These are phyloP conservation scores for Anthoscopus minutus DNA, from an alignment of 2,113 vertebrate species.

Conservation along the genomic window DNA sequence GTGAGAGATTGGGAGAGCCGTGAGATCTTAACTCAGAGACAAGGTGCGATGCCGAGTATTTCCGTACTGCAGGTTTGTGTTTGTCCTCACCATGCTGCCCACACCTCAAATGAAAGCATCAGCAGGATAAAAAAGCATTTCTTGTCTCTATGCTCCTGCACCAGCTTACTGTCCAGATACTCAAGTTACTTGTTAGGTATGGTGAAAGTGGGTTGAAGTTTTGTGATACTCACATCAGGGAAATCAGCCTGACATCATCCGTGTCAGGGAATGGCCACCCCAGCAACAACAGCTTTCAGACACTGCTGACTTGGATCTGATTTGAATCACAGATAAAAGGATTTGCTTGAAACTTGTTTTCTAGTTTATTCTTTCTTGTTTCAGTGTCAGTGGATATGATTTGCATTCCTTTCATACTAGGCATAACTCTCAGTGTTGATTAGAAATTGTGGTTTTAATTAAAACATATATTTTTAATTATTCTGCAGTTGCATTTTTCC, in stretches of 20 bases:
- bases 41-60: fast-evolving
- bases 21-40: background rate
- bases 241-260: background rate
- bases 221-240: background rate
- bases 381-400: background rate
- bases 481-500: background rate
- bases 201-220: background rate
- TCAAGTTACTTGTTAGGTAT: background rate
- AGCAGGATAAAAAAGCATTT: background rate
- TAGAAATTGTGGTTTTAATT: background rate
- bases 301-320: background rate
- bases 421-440: background rate
- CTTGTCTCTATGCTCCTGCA: background rate
- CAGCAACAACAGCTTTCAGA: background rate
- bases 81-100: background rate
- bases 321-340: background rate
- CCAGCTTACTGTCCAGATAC: background rate
- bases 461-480: background rate
- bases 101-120: background rate
- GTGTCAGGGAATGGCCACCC: background rate
- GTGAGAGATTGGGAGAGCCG: background rate
- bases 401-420: background rate
- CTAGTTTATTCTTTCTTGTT: background rate
- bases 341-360: background rate
- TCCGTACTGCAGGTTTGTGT: background rate